Conservation (phyloP, 2,113 vertebrate genomes). For the Girardinichthys multiradiatus region DNA sequence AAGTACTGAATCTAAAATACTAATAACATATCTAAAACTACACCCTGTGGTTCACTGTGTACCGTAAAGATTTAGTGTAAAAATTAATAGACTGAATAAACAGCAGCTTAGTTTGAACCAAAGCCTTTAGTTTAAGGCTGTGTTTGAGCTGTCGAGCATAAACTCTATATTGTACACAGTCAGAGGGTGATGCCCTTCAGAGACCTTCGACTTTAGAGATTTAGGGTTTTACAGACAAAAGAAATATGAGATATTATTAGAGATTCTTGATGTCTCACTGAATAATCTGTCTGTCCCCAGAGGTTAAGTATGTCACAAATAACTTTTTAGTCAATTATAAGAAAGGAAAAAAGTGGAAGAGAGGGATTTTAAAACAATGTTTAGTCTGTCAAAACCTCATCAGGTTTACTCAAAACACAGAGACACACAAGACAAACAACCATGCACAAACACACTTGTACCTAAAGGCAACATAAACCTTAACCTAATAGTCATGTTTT, state of each 20-base stretch:
- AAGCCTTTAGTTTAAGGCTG: conserved; percentile 21
- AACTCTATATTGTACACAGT: conserved; percentile 21
- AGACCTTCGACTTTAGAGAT: conserved; percentile 1
- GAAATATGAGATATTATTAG: background rate
- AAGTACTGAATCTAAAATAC: conserved; percentile 8
- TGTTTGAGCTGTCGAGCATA: conserved; percentile 1
- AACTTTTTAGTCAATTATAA: background rate
- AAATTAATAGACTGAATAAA: conserved; percentile 35
- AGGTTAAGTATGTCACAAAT: background rate
- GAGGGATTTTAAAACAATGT: background rate
- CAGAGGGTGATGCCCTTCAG: background rate
- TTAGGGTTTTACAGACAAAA: conserved; percentile 17
- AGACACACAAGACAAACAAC: too few species aligned
- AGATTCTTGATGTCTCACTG: background rate
- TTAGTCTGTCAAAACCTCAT: background rate
- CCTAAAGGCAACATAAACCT: too few species aligned
- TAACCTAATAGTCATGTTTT: too few species aligned
- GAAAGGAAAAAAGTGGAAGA: background rate
- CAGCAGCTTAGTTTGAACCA: conserved; percentile 19
- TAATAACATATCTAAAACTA: conserved; percentile 24
- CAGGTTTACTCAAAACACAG: too few species aligned
- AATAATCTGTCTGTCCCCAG: background rate
- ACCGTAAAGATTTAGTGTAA: conserved; percentile 8
- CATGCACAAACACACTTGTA: too few species aligned
- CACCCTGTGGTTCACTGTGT: background rate